Evolutionary conservation across 2,113 vertebrate genomes (phyloP).

Genomic region (Dasypus novemcinctus): DNA sequence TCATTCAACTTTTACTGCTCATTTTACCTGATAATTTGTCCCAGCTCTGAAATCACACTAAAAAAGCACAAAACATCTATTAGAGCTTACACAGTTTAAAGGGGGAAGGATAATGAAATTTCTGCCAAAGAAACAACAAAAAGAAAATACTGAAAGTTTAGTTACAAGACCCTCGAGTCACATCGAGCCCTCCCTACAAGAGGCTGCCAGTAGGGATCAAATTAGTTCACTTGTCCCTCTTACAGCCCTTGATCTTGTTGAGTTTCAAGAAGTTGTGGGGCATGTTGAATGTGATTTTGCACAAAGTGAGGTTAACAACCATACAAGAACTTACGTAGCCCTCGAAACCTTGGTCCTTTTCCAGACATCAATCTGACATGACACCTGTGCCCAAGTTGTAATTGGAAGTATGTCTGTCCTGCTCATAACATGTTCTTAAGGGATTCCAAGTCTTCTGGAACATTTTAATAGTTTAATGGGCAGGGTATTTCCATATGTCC

Average conservation of each 20-base stretch:
- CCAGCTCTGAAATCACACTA: background rate
- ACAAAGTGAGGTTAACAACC: slow-evolving; percentile 11
- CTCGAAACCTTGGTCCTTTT: slow-evolving; percentile 24
- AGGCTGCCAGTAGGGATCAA: background rate
- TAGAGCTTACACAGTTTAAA: background rate
- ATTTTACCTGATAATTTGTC: slow-evolving; percentile 27
- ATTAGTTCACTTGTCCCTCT: slow-evolving; percentile 6
- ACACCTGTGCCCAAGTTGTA: slow-evolving; percentile 43
- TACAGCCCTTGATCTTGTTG: background rate
- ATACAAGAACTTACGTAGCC: background rate
- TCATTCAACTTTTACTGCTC: background rate
- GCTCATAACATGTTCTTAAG: slow-evolving; percentile 20
- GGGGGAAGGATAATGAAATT: background rate
- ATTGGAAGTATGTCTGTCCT: background rate
- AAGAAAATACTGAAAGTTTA: background rate
- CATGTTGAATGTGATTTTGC: background rate
- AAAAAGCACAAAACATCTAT: slow-evolving; percentile 34
- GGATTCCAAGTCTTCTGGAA: slow-evolving; percentile 34
- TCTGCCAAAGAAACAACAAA: background rate
- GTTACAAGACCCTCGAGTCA: background rate
- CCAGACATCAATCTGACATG: slow-evolving; percentile 40
- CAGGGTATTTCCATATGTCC: slow-evolving; percentile 55
- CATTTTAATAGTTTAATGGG: slow-evolving; percentile 35
- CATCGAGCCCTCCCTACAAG: background rate
- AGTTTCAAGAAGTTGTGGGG: slow-evolving; percentile 25